Base-by-base conservation (phyloP, 2,797 vertebrate genomes). In the Chaenodraco wilsoni region DNA sequence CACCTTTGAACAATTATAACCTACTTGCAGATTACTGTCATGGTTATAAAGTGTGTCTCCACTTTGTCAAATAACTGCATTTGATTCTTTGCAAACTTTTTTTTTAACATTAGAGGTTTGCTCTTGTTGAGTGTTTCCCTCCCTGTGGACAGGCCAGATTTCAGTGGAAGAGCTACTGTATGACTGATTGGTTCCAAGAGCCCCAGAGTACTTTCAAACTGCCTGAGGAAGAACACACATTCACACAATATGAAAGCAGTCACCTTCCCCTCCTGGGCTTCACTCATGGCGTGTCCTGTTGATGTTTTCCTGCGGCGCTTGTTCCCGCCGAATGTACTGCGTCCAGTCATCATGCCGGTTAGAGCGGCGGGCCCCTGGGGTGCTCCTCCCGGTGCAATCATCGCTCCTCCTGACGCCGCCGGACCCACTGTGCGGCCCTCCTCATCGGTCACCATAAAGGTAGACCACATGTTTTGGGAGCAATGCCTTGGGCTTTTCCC, bases 241-340 rank as follows among this genome's bases (percentile, higher is more conserved):
- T 17, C 9, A 58, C 40, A 60, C 19, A 5, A 31, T 43, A 5
- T 5, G 4, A 72, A 55, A n/a, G 16, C 44, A 16, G 19, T 74
- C 72, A 92, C 93, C 91, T 95, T 96, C 45, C 96, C 96, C 77
- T 96, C 95, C 51, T 90, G 95, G 81, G 92, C 95, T 0, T 96
- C 95, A 0, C 91, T 94, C 82, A 96, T 85, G 72, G 23, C 41
- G 15, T 69, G 74, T 60, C 87, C 88, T 0, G 78, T 23, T 21
- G 82, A 65, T 0, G 89, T 78, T 3, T 78, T 58, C 54, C 88
- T 77, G 72, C 93, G 82, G 1, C 74, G 85, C 72, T 87, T 95
- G 77, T 69, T 87, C 50, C 92, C 91, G 44, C 90, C 92, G 5
- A 91, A 91, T 0, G 87, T 88, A 19, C 65, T 91, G 69, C 86